phyloP scores from a whole-genome alignment of 2,888 invertebrate species.

The Ichneumoninae sp. region DNA sequence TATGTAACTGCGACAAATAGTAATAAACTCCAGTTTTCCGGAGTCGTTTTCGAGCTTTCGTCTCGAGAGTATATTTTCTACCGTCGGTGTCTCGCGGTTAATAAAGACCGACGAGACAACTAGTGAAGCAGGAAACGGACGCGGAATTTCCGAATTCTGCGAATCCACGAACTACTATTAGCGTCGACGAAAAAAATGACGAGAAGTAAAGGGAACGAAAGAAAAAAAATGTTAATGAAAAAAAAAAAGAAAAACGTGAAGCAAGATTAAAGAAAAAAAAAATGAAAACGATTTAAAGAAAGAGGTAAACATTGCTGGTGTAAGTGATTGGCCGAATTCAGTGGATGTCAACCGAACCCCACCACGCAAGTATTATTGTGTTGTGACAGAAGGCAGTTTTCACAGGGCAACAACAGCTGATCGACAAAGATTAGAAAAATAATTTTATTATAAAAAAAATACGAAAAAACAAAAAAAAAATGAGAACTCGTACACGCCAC shows the following conservation, averaged over 20 bases:
- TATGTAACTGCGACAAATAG: conserved; percentile 17
- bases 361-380: conserved; percentile 84
- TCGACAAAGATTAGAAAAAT: conserved; percentile 87
- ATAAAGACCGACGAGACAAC: conserved; percentile 3
- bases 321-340: conserved; percentile 78
- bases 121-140: neutral
- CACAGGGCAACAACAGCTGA: conserved; percentile 89
- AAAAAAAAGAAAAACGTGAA: conserved; percentile 52
- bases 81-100: neutral
- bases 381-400: conserved; percentile 89
- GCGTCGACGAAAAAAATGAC: conserved; percentile 45
- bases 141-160: neutral
- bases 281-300: conserved; percentile 52
- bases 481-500: conserved; percentile 64
- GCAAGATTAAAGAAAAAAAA: conserved; percentile 57
- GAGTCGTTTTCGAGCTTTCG: conserved; percentile 16
- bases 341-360: conserved; percentile 76
- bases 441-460: conserved; percentile 86
- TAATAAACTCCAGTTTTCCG: conserved; percentile 12
- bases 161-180: conserved; percentile 8
- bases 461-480: conserved; percentile 60
- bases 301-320: conserved; percentile 74
- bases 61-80: conserved; percentile 23
- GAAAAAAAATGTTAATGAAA: conserved; percentile 39
- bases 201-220: conserved; percentile 36